Percentiles rank a stretch among this genome's conserved stretches.
Conservation (phyloP, 2,888 invertebrate species). For the Criorhina ranunculi region DNA sequence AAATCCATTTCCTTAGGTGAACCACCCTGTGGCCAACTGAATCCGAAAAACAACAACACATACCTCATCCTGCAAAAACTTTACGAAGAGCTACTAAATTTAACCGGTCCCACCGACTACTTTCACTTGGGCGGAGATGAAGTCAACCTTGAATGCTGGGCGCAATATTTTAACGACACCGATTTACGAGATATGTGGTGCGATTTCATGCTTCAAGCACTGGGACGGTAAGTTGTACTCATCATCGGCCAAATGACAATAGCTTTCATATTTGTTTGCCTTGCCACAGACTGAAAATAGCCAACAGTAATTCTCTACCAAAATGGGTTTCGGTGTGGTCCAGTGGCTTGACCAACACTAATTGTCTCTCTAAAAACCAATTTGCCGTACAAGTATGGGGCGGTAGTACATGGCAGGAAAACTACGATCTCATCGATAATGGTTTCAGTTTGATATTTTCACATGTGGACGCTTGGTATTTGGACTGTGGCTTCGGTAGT, state of each 20-base stretch:
- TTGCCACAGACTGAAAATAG: constrained; percentile 81
- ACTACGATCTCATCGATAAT: constrained; percentile 90
- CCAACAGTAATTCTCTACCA: constrained; percentile 83
- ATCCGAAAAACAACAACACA: constrained; percentile 92
- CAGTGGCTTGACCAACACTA: constrained; percentile 90
- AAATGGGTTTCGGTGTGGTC: constrained; percentile 89
- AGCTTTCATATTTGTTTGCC: constrained; percentile 32
- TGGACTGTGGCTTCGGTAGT: constrained; percentile 94
- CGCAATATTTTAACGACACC: constrained; percentile 89
- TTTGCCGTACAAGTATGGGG: constrained; percentile 93
- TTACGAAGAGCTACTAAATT: constrained; percentile 90
- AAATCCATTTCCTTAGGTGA: constrained; percentile 84
- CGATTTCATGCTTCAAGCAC: constrained; percentile 89
- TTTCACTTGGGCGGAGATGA: constrained; percentile 90
- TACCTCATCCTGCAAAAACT: constrained; percentile 90
- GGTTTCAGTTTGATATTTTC: constrained; percentile 92
- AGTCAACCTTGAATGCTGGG: constrained; percentile 93
- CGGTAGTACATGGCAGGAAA: constrained; percentile 92
- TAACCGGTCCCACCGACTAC: constrained; percentile 91
- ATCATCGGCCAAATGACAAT: constrained; percentile 17
- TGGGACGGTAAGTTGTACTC: constrained; percentile 84
- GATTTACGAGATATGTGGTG: constrained; percentile 92
- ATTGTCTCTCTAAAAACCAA: constrained; percentile 87
- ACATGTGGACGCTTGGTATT: constrained; percentile 95
- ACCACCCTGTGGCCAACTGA: constrained; percentile 94